Base-by-base conservation (phyloP, 1,140 invertebrate genomes). In the Camponotus floridanus region DNA sequence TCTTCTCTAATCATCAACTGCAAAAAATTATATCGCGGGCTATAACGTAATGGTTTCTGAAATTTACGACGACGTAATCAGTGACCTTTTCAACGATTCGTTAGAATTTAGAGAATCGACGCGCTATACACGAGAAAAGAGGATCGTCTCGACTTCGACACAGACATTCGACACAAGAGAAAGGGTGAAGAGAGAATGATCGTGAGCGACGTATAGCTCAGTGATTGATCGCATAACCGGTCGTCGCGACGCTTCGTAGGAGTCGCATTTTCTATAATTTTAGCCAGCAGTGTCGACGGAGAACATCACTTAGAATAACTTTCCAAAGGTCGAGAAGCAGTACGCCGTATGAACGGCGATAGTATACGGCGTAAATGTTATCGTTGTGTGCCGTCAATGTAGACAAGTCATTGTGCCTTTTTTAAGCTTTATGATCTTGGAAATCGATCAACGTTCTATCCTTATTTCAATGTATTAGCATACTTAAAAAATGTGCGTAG, bases 31-130 rank as follows among this genome's bases (percentile, higher is more conserved):
- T 48, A 83, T 74, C 55, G 26, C 21, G 5, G 39, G 18, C 15
- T 11, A 26, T 45, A 31, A 68, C 36, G 65, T 42, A 48, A 74
- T 61, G 68, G 55, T 83, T 83, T 74, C 68, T 74, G 39, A 57
- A 74, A 83, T 7, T 51, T 71, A 55, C 26, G 21, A 71, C 36
- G 79, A 83, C 79, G 79, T 83, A 81, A 81, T 67, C 51, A 26
- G 42, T 83, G 79, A 83, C 79, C 68, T 74, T 83, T 83, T 83
- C 79, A 61, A 48, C 68, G 79, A 73, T 83, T 83, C 79, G 79
- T 83, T 74, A 61, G 79, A 83, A 74, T 83, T 83, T 74, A 61
- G 68, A 73, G 79, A 81, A 81, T 81, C 67, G 51, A 61, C 64
- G 13, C 26, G 13, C 48, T 51, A 51, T 9, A 31, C 39, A n/a